Conservation (phyloP, 2,797 vertebrate species). For the Falco berigora region DNA sequence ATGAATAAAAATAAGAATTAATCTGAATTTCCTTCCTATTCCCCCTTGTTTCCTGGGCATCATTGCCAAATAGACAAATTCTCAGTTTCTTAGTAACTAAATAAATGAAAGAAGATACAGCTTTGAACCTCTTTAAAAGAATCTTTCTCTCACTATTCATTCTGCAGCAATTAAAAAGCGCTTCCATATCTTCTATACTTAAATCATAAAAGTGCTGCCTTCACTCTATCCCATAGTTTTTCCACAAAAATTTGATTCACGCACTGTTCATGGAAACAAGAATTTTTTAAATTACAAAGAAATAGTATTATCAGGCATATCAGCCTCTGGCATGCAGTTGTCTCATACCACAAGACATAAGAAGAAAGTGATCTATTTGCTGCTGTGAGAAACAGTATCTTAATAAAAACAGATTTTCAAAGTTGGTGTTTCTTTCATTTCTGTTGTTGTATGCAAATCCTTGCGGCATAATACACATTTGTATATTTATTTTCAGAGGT, state of each 20-base stretch:
- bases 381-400: conserved; percentile 1
- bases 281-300: conserved; percentile 10
- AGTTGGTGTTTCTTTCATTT: not conserved
- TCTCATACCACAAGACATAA: not conserved
- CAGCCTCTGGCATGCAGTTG: not conserved
- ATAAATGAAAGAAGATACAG: not conserved
- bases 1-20: not conserved
- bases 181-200: not conserved
- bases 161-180: not conserved
- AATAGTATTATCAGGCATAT: not conserved
- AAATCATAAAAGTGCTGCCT: not conserved
- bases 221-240: not conserved
- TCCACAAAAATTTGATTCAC: not conserved
- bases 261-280: not conserved
- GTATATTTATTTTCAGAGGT: not conserved
- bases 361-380: not conserved
- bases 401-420: conserved; percentile 30
- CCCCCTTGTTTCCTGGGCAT: not conserved
- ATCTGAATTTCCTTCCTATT: not conserved
- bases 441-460: not conserved
- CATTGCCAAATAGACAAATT: not conserved
- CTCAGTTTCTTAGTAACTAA: not conserved
- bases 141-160: not conserved
- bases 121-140: not conserved
- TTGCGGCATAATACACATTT: not conserved